Evolutionary conservation across 2,888 invertebrate genomes (phyloP).

Genomic region (Drosophila setosimentum): DNA sequence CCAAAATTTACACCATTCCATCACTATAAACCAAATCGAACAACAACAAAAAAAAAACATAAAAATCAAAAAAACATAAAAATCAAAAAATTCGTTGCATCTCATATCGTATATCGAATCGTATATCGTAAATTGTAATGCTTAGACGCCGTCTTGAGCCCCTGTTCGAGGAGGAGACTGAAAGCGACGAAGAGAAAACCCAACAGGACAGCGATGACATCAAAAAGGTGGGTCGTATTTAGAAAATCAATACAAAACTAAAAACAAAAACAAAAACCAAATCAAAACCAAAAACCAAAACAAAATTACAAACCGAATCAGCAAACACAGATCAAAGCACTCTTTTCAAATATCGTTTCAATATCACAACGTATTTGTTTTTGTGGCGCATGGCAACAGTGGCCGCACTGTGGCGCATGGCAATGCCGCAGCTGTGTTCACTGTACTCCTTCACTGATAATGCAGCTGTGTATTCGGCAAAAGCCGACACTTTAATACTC

Average conservation of each 20-base stretch:
- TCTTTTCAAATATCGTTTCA: constrained; percentile 1
- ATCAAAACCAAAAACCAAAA: neutral
- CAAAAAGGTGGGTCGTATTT: constrained; percentile 85
- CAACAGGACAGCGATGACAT: constrained; percentile 85
- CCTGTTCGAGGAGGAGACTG: constrained; percentile 93
- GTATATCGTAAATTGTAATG: constrained; percentile 72
- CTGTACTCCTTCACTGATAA: constrained; percentile 11
- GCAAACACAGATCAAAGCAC: constrained; percentile 16
- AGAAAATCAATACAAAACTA: constrained; percentile 40
- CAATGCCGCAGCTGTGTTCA: constrained; percentile 29
- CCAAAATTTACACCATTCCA: constrained; percentile 64
- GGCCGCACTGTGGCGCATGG: constrained; percentile 39
- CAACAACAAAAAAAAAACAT: constrained; percentile 10
- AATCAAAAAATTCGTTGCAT: constrained; percentile 56
- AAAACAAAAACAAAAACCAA: neutral
- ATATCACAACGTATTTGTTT: constrained; percentile 6
- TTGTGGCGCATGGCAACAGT: constrained; percentile 40
- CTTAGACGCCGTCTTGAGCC: constrained; percentile 91
- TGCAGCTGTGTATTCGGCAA: neutral
- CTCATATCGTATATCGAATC: constrained; percentile 61
- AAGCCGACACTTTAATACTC: constrained; percentile 5
- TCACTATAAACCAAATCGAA: constrained; percentile 47
- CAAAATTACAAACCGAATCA: constrained; percentile 7
- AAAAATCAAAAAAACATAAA: constrained; percentile 1
- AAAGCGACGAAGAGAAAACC: constrained; percentile 87